These are phyloP conservation scores for Geodia barretti DNA, from an alignment of 37 sponge, comb jelly and placozoan genomes.

Conservation along the genomic window DNA sequence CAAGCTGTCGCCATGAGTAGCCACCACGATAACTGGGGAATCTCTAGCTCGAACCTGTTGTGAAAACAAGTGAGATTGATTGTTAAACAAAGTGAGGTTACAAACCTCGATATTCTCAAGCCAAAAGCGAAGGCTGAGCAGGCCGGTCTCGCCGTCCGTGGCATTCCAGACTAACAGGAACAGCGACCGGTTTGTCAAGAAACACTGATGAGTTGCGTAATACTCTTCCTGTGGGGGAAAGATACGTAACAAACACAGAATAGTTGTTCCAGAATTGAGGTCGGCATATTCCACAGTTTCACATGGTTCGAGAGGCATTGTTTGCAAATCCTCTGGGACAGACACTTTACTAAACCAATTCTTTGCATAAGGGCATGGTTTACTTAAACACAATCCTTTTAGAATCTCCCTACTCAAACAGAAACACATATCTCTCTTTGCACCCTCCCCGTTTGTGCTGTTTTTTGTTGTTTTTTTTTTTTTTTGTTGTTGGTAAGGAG, in stretches of 20 bases:
- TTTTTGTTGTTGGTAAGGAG: no score
- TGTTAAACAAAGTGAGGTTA: not conserved
- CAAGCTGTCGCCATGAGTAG: slow-evolving; percentile 70
- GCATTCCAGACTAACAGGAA: slow-evolving; percentile 82
- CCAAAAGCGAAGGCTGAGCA: slow-evolving; percentile 67
- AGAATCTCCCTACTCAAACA: no score
- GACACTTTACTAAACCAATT: no score
- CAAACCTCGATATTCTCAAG: slow-evolving; percentile 86
- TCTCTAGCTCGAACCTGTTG: slow-evolving; percentile 53
- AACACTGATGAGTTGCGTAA: slow-evolving; percentile 92
- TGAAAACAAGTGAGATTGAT: not conserved
- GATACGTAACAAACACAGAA: no score
- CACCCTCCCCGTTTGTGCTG: no score
- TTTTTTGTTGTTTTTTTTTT: no score
- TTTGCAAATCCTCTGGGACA: no score
- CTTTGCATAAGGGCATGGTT: not conserved
- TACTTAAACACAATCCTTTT: not conserved
- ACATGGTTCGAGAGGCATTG: no score
- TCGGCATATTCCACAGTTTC: no score
- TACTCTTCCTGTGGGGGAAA: slow-evolving; percentile 89
- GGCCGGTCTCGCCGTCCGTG: slow-evolving; percentile 65
- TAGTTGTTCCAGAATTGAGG: no score
- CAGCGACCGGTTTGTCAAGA: slow-evolving; percentile 78
- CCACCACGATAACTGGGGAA: slow-evolving; percentile 78
- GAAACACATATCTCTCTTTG: no score